Conservation (phyloP, 2,113 vertebrate species). For the Myrmecobius fasciatus region DNA sequence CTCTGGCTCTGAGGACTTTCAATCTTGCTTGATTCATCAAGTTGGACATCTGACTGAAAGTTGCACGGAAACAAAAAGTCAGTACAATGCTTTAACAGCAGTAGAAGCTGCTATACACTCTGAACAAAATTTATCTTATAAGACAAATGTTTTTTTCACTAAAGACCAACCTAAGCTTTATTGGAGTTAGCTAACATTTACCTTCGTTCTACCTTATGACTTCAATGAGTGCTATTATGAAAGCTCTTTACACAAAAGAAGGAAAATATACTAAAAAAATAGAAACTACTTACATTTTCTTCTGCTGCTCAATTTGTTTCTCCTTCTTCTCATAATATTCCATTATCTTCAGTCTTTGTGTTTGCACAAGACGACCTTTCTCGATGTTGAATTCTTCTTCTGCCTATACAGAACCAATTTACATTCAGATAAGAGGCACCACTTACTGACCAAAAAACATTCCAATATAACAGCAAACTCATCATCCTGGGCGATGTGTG, state of each 20-base stretch:
- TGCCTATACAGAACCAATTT: constrained; percentile 85
- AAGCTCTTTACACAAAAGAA: not conserved
- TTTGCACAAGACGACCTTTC: constrained; percentile 98
- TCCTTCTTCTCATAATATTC: constrained; percentile 99
- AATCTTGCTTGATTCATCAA: constrained; percentile 98
- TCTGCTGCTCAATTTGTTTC: constrained; percentile 99
- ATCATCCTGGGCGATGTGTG: not conserved
- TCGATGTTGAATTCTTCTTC: constrained; percentile 99
- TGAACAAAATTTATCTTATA: not conserved
- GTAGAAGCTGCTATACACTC: not conserved
- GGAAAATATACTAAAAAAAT: not conserved
- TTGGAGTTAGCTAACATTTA: not conserved
- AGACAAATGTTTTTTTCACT: not conserved
- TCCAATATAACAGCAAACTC: not conserved
- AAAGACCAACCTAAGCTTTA: not conserved
- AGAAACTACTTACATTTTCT: constrained; percentile 93
- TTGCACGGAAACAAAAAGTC: constrained; percentile 57
- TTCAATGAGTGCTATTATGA: not conserved
- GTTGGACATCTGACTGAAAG: constrained; percentile 96
- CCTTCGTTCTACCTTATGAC: not conserved
- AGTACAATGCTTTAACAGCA: constrained; percentile 43
- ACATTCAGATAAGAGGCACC: not conserved
- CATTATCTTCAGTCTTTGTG: constrained; percentile 99
- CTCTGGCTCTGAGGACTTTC: constrained; percentile 97
- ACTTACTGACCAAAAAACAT: not conserved